Base-by-base conservation (phyloP, 2,888 invertebrate genomes). In the Miltochrista miniata region DNA sequence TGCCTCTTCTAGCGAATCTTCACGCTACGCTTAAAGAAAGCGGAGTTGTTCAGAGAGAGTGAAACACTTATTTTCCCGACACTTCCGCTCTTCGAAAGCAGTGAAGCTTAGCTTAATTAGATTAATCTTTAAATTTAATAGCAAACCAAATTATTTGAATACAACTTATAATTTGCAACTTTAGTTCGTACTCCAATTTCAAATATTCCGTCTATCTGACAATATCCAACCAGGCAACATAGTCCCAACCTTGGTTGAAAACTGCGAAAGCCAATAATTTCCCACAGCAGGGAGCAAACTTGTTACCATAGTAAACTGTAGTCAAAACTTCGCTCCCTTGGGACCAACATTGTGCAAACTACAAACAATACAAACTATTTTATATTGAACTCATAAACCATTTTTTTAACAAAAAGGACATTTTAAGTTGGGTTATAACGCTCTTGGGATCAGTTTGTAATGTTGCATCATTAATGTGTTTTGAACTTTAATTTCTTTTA, bases 321-420 rank as follows among this genome's bases (percentile, higher is more conserved):
- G 59, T 61, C 53, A 50, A 56, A 73, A 73, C 68, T 73, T 68
- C 56, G 53, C 41, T 54, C 74, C 70, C 65, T 18, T 44, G 55
- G 67, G 68, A 56, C 46, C 54, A 45, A 43, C 59, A 51, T 52
- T 51, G 50, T 59, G 49, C 57, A 58, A 49, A 58, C 59, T 47
- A 54, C 50, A 51, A 60, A 55, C 54, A 48, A 42, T 51, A 35
- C 44, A 40, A 49, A 60, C 60, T 56, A 54, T 64, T 58, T 56
- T 60, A 48, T 60, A 67, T 59, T 55, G 49, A 54, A 50, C 55
- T 67, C 56, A 55, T 72, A 64, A 67, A 68, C 59, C 64, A 72
- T 65, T 44, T 44, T 18, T 44, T 44, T 56, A 43, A 30, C 55
- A 56, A 61, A 56, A 66, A 49, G n/a, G n/a, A 36, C 34, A 45